Conservation (phyloP, 1,140 invertebrate species). For the Leguminivora glycinivorella region DNA sequence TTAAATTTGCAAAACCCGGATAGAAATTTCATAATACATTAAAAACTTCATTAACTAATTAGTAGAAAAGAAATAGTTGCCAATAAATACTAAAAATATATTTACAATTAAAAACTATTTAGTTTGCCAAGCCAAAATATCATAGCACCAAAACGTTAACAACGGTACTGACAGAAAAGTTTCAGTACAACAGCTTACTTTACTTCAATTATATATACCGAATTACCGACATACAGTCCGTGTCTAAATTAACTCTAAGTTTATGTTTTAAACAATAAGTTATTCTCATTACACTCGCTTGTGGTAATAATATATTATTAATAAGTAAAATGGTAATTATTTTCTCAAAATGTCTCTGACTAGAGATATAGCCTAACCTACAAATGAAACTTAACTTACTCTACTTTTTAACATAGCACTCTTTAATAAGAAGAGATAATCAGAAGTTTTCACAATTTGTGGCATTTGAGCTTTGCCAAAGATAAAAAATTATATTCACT, state of each 20-base stretch:
- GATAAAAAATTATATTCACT: slow-evolving; percentile 51
- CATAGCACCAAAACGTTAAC: slow-evolving; percentile 74
- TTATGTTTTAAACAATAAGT: slow-evolving; percentile 71
- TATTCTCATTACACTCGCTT: slow-evolving; percentile 67
- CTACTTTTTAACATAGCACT: slow-evolving; percentile 70
- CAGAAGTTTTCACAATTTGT: slow-evolving; percentile 42
- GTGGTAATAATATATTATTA: slow-evolving; percentile 66
- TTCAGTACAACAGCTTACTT: slow-evolving; percentile 45
- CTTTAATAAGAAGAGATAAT: slow-evolving; percentile 58
- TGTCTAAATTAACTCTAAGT: slow-evolving; percentile 52
- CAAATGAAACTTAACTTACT: slow-evolving; percentile 62
- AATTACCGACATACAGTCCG: slow-evolving; percentile 57
- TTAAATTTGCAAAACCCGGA: slow-evolving; percentile 22
- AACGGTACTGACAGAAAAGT: slow-evolving; percentile 73
- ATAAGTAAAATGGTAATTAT: slow-evolving; percentile 75
- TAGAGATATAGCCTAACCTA: slow-evolving; percentile 73
- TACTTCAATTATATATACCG: slow-evolving; percentile 29
- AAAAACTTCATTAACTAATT: slow-evolving; percentile 47
- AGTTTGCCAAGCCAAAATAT: slow-evolving; percentile 76
- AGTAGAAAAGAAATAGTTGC: slow-evolving; percentile 58
- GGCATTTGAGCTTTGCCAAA: slow-evolving; percentile 74
- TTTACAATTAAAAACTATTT: slow-evolving; percentile 70
- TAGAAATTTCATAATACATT: slow-evolving; percentile 29
- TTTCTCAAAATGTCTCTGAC: slow-evolving; percentile 75
- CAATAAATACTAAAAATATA: slow-evolving; percentile 69